Evolutionary conservation across 2,113 vertebrate genomes (phyloP), one percentile per base, ranked within the genome.

Genomic region (Candoia aspera): DNA sequence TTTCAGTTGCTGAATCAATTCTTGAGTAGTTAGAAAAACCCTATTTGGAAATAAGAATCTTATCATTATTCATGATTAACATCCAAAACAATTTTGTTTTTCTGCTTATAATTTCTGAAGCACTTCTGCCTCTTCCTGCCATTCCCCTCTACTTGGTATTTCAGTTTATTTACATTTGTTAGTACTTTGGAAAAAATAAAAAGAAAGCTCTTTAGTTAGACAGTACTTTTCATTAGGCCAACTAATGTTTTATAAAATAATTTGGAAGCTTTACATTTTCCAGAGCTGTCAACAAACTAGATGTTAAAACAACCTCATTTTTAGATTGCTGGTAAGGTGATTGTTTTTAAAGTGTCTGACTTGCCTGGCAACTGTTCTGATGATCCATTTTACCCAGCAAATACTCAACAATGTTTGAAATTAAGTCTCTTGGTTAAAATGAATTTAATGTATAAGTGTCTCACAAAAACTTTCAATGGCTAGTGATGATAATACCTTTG

Each of bases 371-470:
- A 13, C 37, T 13, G 37, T 29, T 29, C 60, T 29, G 60, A 64
- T 64, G 58, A 24, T 21, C 12, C 23, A 15, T 42, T 29, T 12
- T 29, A 64, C 42, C 13, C 46, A 24, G 8, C 58, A 88, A 15
- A 49, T 12, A 29, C 23, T 62, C 33, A 46, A 49, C 23, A 46
- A 49, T 49, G 6, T 89, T 89, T 53, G 87, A 46, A 89, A 15
- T 23, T 15, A n/a, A 15, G 15, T 5, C 10, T 84, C 33, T 90
- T 84, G 17, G 1, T 42, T 84, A 29, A 90, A 42, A 90, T 59
- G 6, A 90, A 49, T 90, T 64, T 33, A 86, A 8, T 54, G 93
- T 94, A 49, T 92, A 68, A 68, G 11, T 68, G 29, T 68, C 29
- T n/a, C 49, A 17, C 87, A 53, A 29, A 59, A 93, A 79, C 92